These are phyloP conservation scores for Arenaria interpres DNA, from an alignment of 2,113 vertebrate species.

Conservation along the genomic window DNA sequence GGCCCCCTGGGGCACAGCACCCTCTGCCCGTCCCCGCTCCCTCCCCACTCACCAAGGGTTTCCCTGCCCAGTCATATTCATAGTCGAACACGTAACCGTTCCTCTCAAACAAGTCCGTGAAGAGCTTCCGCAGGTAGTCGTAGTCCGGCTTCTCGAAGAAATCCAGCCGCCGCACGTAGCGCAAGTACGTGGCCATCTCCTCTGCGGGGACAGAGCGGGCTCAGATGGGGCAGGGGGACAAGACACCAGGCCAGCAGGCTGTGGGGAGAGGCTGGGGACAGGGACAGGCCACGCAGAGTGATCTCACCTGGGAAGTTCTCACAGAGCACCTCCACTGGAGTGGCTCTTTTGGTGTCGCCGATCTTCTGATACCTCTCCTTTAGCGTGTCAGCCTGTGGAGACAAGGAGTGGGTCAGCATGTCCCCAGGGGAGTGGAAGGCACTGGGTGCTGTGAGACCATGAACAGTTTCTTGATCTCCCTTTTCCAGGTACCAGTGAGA, in stretches of 20 bases:
- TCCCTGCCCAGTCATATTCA: constrained; percentile 98
- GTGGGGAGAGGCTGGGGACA: neutral
- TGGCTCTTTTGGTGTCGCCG: constrained; percentile 94
- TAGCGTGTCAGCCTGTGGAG: constrained; percentile 88
- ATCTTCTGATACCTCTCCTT: constrained; percentile 99
- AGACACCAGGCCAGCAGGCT: neutral
- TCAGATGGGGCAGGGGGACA: neutral
- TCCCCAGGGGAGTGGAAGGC: rapidly evolving
- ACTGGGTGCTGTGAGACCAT: neutral
- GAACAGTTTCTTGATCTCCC: rapidly evolving
- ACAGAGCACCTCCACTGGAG: constrained; percentile 93
- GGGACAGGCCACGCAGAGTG: neutral
- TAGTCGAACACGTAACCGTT: constrained; percentile 95
- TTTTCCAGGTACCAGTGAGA: neutral
- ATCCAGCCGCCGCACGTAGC: constrained; percentile 94
- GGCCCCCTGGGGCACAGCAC: neutral
- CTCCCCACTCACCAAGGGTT: constrained; percentile 84
- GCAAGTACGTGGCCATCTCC: constrained; percentile 96
- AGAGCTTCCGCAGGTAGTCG: constrained; percentile 94
- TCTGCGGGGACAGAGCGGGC: constrained; percentile 71
- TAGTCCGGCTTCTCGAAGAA: constrained; percentile 98
- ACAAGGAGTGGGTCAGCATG: neutral
- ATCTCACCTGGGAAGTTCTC: constrained; percentile 93
- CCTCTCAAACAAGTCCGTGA: constrained; percentile 93
- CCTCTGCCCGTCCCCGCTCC: rapidly evolving